These are phyloP conservation scores for Drosophila santomea DNA, from an alignment of 1,140 invertebrate species.

Conservation along the genomic window DNA sequence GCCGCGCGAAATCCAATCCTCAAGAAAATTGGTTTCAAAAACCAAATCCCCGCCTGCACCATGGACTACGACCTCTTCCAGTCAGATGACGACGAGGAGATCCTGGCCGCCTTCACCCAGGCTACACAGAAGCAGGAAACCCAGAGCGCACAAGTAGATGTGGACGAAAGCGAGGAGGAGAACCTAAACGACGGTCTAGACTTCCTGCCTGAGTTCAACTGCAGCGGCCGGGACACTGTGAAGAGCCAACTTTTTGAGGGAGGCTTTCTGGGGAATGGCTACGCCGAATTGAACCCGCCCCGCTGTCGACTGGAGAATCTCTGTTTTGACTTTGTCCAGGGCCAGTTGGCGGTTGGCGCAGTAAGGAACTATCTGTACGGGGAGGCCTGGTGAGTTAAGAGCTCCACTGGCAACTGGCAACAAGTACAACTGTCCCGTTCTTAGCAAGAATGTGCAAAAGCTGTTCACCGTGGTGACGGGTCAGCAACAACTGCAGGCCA, in stretches of 20 bases:
- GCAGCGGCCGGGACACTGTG: slow-evolving; percentile 60
- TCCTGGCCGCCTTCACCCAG: slow-evolving; percentile 60
- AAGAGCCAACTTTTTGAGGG: slow-evolving; percentile 46
- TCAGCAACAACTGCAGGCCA: slow-evolving; percentile 50
- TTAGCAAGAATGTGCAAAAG: slow-evolving; percentile 74
- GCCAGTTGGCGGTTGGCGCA: slow-evolving; percentile 34
- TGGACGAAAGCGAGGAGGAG: slow-evolving; percentile 11
- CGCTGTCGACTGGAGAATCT: slow-evolving; percentile 42
- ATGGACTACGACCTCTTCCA: slow-evolving; percentile 84
- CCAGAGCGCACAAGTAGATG: neutral
- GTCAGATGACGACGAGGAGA: slow-evolving; percentile 79
- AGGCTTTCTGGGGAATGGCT: slow-evolving; percentile 65
- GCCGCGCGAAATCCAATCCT: slow-evolving; percentile 1
- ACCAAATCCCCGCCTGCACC: neutral
- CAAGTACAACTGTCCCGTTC: neutral
- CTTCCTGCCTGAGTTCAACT: slow-evolving; percentile 69
- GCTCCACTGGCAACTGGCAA: neutral
- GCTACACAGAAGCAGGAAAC: slow-evolving; percentile 51
- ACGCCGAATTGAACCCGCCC: slow-evolving; percentile 29
- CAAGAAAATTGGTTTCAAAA: neutral
- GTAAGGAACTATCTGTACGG: slow-evolving; percentile 51
- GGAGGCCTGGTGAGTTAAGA: slow-evolving; percentile 60
- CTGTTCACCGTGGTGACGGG: slow-evolving; percentile 45
- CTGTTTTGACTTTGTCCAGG: slow-evolving; percentile 54
- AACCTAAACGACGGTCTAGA: slow-evolving; percentile 23